Percentiles rank a stretch among this genome's conserved stretches.
These are phyloP conservation scores for Plusia festucae DNA, from an alignment of 2,888 invertebrate genomes.

Conservation along the genomic window DNA sequence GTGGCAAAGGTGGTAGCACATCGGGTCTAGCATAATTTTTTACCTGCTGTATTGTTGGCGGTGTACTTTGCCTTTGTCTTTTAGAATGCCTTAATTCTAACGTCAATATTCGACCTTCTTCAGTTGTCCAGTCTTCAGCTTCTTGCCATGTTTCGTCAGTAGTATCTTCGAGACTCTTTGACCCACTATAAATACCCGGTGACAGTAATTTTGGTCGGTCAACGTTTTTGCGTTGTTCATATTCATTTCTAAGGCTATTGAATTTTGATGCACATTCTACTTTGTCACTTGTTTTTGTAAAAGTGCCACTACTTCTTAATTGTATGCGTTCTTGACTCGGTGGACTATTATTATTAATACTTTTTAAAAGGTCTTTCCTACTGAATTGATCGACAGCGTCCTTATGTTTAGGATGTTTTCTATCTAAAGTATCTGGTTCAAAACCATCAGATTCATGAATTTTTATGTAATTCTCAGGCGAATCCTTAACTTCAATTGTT, in stretches of 20 bases:
- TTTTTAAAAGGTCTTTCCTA: conserved; percentile 76
- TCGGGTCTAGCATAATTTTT: conserved; percentile 90
- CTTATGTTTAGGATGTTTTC: conserved; percentile 91
- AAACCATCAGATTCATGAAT: conserved; percentile 95
- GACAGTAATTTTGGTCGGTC: conserved; percentile 80
- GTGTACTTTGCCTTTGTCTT: conserved; percentile 91
- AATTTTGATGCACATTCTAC: conserved; percentile 84
- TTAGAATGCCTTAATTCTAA: conserved; percentile 93
- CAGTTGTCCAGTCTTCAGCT: conserved; percentile 78
- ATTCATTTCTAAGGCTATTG: conserved; percentile 93
- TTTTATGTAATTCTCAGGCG: conserved; percentile 93
- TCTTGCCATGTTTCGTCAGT: conserved; percentile 76
- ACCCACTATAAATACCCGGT: conserved; percentile 70
- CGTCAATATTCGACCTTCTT: conserved; percentile 91
- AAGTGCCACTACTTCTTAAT: conserved; percentile 92
- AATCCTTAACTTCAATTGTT: conserved; percentile 95
- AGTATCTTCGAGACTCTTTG: conserved; percentile 72
- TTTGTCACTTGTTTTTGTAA: conserved; percentile 87
- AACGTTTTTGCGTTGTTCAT: conserved; percentile 90
- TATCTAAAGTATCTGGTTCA: conserved; percentile 95
- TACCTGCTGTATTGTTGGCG: conserved; percentile 83
- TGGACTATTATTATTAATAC: conserved; percentile 68
- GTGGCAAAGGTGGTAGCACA: conserved; percentile 91
- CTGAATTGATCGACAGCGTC: conserved; percentile 75
- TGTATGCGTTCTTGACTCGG: conserved; percentile 89